A percentile compares a stretch with the other conserved stretches of the same genome.
phyloP scores from a whole-genome alignment of 2,113 vertebrate genomes.

The Siniperca chuatsi region DNA sequence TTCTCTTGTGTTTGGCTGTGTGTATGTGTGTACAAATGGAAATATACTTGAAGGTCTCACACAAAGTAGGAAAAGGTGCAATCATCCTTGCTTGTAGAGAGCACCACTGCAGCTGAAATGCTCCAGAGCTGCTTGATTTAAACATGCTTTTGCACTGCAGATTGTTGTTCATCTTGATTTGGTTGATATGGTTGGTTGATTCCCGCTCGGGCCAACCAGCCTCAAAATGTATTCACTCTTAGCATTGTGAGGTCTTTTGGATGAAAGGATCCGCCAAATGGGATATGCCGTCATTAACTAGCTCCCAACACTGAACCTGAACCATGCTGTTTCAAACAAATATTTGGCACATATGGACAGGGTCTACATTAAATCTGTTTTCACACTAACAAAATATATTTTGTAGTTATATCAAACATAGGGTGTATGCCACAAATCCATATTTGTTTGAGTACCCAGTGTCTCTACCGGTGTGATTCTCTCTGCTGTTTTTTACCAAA shows the following conservation, averaged over 20 bases:
- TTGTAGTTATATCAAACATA: background rate
- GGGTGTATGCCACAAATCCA: background rate
- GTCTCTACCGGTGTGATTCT: background rate
- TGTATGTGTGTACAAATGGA: background rate
- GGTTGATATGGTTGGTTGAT: constrained; percentile 23
- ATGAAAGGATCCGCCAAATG: background rate
- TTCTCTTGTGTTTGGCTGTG: constrained; percentile 15
- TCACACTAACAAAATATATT: background rate
- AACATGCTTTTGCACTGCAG: constrained; percentile 28
- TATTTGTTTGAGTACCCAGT: background rate
- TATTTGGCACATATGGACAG: background rate
- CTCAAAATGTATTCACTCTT: constrained; percentile 16
- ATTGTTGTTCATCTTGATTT: constrained; percentile 55
- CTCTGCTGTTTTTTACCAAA: background rate
- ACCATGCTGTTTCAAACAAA: constrained; percentile 7
- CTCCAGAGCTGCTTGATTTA: constrained; percentile 37
- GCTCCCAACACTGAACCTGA: background rate
- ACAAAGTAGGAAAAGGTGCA: constrained; percentile 36
- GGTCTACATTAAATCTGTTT: background rate
- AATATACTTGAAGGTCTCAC: constrained; percentile 19
- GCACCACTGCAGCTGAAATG: background rate
- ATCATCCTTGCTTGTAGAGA: constrained; percentile 33
- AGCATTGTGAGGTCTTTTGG: constrained; percentile 21
- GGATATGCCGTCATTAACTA: background rate
- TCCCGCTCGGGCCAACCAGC: constrained; percentile 20